Conservation (phyloP, 2,888 invertebrate genomes). For the Cephus pygmeus region DNA sequence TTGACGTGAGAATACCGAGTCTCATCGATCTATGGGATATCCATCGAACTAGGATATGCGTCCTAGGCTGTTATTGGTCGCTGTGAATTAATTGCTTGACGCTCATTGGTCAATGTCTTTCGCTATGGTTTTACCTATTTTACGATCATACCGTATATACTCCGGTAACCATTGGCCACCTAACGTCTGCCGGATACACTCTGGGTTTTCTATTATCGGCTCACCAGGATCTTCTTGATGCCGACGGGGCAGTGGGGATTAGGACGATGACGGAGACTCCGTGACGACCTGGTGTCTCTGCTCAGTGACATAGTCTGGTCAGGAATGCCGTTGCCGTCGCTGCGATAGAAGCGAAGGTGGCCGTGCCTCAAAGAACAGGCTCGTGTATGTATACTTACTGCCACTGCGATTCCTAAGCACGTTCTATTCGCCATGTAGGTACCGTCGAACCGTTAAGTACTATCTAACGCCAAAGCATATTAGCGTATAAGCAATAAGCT, state of each 20-base stretch:
- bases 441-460: constrained; percentile 33
- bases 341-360: constrained; percentile 37
- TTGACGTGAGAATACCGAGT: neutral
- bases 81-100: neutral
- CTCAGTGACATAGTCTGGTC: constrained; percentile 36
- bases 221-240: neutral
- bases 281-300: constrained; percentile 15
- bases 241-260: neutral
- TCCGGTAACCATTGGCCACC: neutral
- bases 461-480: neutral
- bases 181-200: neutral
- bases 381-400: neutral
- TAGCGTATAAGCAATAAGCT: neutral
- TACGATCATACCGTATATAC: neutral
- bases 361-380: constrained; percentile 12
- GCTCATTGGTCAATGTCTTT: neutral
- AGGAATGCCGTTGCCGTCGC: constrained; percentile 39
- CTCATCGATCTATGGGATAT: neutral
- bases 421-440: constrained; percentile 14
- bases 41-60: neutral
- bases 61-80: neutral
- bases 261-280: neutral
- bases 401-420: neutral
- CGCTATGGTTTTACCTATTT: neutral
- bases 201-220: neutral